These are phyloP conservation scores for Platyrinchus mystaceus DNA, from an alignment of 2,797 vertebrate species.

Conservation along the genomic window DNA sequence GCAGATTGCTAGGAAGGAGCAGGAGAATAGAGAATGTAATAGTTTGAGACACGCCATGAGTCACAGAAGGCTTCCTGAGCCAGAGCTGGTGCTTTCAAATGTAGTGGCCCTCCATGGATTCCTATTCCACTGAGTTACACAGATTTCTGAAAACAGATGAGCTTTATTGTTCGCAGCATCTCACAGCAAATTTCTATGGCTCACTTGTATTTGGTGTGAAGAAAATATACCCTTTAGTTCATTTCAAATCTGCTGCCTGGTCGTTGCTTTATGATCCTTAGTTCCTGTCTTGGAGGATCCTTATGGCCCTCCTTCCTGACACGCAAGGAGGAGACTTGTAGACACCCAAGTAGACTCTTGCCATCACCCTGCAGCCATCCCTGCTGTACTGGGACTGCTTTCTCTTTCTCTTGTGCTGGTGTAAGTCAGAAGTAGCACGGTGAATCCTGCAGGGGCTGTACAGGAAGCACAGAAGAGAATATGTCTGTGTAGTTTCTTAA, in stretches of 20 bases:
- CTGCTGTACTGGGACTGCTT: not conserved
- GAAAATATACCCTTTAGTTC: not conserved
- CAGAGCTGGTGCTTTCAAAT: not conserved
- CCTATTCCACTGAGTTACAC: not conserved
- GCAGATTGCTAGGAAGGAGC: not conserved
- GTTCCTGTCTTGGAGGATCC: not conserved
- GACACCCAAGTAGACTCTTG: not conserved
- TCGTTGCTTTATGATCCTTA: not conserved
- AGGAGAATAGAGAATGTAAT: not conserved
- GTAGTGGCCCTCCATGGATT: not conserved
- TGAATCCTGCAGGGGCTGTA: not conserved
- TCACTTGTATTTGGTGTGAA: not conserved
- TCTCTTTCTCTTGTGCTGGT: not conserved
- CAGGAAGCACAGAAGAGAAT: not conserved
- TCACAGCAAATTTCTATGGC: not conserved
- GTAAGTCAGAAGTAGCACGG: not conserved
- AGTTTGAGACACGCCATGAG: accelerated
- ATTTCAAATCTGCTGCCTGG: not conserved
- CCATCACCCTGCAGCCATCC: accelerated
- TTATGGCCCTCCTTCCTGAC: not conserved
- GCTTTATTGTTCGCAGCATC: not conserved
- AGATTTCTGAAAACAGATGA: not conserved
- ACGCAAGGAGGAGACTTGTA: accelerated
- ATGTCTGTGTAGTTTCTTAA: not conserved
- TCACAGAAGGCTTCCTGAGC: not conserved